Base-by-base conservation (phyloP, 2,797 vertebrate species). In the Phrynocephalus forsythii region DNA sequence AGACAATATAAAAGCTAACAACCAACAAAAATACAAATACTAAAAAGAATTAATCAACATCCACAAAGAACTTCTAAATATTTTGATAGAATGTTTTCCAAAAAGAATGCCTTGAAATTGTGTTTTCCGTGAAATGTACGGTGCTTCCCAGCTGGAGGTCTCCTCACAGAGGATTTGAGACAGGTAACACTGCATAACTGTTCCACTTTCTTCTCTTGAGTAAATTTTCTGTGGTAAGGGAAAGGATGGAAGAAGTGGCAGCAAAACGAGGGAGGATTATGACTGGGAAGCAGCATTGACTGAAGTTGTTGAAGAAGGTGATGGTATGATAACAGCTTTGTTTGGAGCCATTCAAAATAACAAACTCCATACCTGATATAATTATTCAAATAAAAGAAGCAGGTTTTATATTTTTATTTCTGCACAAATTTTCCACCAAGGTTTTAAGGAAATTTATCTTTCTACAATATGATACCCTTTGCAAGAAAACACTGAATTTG, bases 371-470 rank as follows among this genome's bases (percentile, higher is more conserved):
- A n/a, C 30, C 30, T 38, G 68, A 24, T 83, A 50, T 50, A 82
- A 71, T 50, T 52, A 52, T 71, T 28, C 30, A 50, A 73, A 73
- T 33, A 82, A 73, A 73, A 13, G n/a, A 73, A 8, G 22, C 50
- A 56, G 22, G 13, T 60, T 83, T 73, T 73, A 33, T 26, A 33
- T 56, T 73, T 48, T 83, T 50, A 20, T 56, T 56, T 72, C 50
- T 13, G 60, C 20, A 73, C 50, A 73, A 83, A 72, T n/a, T 83
- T 73, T 28, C n/a, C 26, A 33, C n/a, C 50, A 73, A 73, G 30
- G 50, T 56, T 83, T 83, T 72, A 73, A 73, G 24, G n/a, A 72
- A 73, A 83, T n/a, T 80, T 72, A 52, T 52, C 52, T 83, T 83
- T 73, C 67, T 83, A 52, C 56, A 22, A 30, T 72, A 83, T 60